Percentiles rank a stretch among this genome's conserved stretches.
Evolutionary conservation across 2,888 invertebrate species (phyloP).

Genomic region (Drosophila multiciliata): DNA sequence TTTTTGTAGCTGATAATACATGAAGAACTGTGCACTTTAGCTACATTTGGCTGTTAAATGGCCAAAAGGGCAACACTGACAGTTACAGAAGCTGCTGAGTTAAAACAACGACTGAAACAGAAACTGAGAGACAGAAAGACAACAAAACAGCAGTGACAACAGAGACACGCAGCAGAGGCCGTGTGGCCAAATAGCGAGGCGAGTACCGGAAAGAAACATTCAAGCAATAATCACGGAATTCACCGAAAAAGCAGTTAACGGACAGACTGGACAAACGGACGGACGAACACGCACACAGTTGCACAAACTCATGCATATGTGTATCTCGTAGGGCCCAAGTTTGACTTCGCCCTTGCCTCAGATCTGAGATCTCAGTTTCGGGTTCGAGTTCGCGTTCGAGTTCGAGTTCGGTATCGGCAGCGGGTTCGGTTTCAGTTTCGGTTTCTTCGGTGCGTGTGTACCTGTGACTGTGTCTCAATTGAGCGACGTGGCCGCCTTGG

Average conservation of each 20-base stretch:
- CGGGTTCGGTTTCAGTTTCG: slow-evolving; percentile 31
- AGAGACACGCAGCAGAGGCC: slow-evolving; percentile 22
- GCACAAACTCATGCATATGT: slow-evolving; percentile 5
- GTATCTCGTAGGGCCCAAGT: slow-evolving; percentile 26
- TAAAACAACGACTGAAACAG: slow-evolving; percentile 8
- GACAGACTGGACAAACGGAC: slow-evolving; percentile 56
- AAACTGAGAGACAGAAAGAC: slow-evolving; percentile 23
- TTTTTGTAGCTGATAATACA: background rate
- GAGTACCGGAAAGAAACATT: slow-evolving; percentile 82
- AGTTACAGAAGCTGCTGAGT: slow-evolving; percentile 23
- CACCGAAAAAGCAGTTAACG: slow-evolving; percentile 82
- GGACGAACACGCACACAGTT: slow-evolving; percentile 25
- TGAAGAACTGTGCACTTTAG: background rate
- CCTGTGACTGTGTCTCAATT: slow-evolving; percentile 60
- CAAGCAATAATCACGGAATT: slow-evolving; percentile 83
- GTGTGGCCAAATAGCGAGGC: slow-evolving; percentile 34
- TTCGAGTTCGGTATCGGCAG: slow-evolving; percentile 10
- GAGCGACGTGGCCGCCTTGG: slow-evolving; percentile 68
- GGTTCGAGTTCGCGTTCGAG: slow-evolving; percentile 13
- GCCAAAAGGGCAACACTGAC: slow-evolving; percentile 3
- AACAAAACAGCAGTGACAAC: slow-evolving; percentile 6
- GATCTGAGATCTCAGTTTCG: slow-evolving; percentile 19
- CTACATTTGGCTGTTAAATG: background rate
- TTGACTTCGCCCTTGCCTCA: slow-evolving; percentile 34
- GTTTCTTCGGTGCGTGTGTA: slow-evolving; percentile 46